phyloP scores from a whole-genome alignment of 2,113 vertebrate species.

The Shinisaurus crocodilurus region DNA sequence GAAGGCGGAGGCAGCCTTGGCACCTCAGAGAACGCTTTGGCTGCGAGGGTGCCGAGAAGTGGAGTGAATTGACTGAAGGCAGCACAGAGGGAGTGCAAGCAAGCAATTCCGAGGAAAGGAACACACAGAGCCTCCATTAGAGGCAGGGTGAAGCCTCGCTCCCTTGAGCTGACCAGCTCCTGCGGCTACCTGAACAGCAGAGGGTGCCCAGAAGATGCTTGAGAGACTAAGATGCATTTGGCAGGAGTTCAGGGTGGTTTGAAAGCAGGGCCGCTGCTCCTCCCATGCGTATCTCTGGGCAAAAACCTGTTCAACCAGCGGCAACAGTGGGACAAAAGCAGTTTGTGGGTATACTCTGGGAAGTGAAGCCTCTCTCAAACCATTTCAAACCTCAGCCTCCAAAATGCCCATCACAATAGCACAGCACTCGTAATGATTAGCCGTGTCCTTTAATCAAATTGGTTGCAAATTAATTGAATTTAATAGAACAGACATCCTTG shows the following conservation, averaged over 20 bases:
- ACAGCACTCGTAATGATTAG: background rate
- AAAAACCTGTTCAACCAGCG: background rate
- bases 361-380: background rate
- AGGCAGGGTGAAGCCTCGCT: constrained; percentile 48
- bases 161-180: background rate
- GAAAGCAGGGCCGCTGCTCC: background rate
- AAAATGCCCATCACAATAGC: background rate
- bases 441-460: background rate
- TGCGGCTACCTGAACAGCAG: background rate
- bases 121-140: constrained; percentile 58
- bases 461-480: background rate
- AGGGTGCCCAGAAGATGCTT: background rate
- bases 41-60: constrained; percentile 59
- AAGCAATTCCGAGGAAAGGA: constrained; percentile 63
- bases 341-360: background rate
- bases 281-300: too few species aligned
- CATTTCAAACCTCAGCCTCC: background rate
- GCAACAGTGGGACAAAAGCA: background rate
- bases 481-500: accelerated
- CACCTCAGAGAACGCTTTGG: constrained; percentile 72
- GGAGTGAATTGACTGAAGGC: constrained; percentile 52
- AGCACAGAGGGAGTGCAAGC: too few species aligned
- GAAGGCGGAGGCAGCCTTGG: constrained; percentile 66
- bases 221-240: background rate
- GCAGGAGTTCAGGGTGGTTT: background rate